phyloP scores from a whole-genome alignment of 2,888 invertebrate species.

The Drosophila eohydei region DNA sequence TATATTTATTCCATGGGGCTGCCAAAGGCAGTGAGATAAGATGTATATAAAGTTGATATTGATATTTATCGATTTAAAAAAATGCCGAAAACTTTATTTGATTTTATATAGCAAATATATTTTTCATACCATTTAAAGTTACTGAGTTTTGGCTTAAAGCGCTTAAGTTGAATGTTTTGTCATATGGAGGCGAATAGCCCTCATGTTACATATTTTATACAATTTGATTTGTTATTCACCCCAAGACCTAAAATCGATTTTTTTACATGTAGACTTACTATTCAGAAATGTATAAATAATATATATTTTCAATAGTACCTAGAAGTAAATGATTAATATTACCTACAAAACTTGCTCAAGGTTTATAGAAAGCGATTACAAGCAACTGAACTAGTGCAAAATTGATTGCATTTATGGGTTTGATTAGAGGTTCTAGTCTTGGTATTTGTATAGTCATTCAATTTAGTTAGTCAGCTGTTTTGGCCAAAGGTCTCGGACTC shows the following conservation, averaged over 20 bases:
- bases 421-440: conserved; percentile 33
- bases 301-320: neutral
- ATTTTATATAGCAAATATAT: too few relatives aligned
- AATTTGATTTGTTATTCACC: neutral
- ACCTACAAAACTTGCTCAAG: conserved; percentile 21
- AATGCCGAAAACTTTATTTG: neutral
- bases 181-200: neutral
- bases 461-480: conserved; percentile 38
- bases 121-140: neutral
- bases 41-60: neutral
- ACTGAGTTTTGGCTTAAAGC: too few relatives aligned
- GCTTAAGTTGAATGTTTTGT: neutral
- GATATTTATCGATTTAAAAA: neutral
- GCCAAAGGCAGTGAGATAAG: too few relatives aligned
- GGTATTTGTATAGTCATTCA: conserved; percentile 38
- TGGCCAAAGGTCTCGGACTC: conserved; percentile 33
- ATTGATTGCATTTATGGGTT: conserved; percentile 18
- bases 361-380: conserved; percentile 13
- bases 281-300: too few relatives aligned
- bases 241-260: neutral
- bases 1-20: too few relatives aligned
- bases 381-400: conserved; percentile 14
- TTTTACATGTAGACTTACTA: neutral
- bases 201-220: neutral
- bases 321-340: neutral